Percentiles rank a stretch among this genome's conserved stretches.
Conservation (phyloP, 2,797 vertebrate genomes). For the Syngnathus rostellatus region DNA sequence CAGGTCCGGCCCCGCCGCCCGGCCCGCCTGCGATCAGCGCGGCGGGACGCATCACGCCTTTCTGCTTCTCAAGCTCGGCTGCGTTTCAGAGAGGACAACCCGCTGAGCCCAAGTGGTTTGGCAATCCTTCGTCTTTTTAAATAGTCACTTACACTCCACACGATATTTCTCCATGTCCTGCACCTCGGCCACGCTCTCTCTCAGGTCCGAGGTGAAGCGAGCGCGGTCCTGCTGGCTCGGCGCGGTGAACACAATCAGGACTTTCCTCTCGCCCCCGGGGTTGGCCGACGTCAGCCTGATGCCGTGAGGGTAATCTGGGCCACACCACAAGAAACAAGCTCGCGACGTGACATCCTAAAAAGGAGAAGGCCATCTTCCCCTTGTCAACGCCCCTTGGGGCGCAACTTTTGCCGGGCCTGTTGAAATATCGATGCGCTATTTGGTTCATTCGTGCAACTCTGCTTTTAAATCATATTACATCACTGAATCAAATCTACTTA, state of each 20-base stretch:
- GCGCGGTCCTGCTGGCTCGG: slow-evolving; percentile 87
- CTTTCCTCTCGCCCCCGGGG: slow-evolving; percentile 84
- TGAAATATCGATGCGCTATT: too few relatives aligned
- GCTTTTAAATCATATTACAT: too few relatives aligned
- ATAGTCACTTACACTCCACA: slow-evolving; percentile 78
- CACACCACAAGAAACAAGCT: slow-evolving; percentile 1
- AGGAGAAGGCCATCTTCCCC: background rate
- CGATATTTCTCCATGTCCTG: slow-evolving; percentile 96
- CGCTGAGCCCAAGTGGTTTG: background rate
- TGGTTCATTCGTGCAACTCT: background rate
- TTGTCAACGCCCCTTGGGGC: too few relatives aligned
- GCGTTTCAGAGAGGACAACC: slow-evolving; percentile 13
- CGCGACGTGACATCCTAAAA: background rate
- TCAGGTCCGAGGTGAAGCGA: slow-evolving; percentile 84
- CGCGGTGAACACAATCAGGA: slow-evolving; percentile 85
- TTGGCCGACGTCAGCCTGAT: slow-evolving; percentile 83
- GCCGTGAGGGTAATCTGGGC: slow-evolving; percentile 84
- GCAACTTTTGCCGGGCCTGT: too few relatives aligned
- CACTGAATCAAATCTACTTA: background rate
- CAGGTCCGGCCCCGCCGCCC: slow-evolving; percentile 33
- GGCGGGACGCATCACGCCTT: slow-evolving; percentile 82
- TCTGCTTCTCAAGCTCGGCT: slow-evolving; percentile 93
- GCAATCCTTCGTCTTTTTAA: too few relatives aligned
- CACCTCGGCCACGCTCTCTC: slow-evolving; percentile 87
- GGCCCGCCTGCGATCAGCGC: slow-evolving; percentile 41